A percentile compares a stretch with the other conserved stretches of the same genome.
These are phyloP conservation scores for Acleris holmiana DNA, from an alignment of 2,888 invertebrate genomes.

Conservation along the genomic window DNA sequence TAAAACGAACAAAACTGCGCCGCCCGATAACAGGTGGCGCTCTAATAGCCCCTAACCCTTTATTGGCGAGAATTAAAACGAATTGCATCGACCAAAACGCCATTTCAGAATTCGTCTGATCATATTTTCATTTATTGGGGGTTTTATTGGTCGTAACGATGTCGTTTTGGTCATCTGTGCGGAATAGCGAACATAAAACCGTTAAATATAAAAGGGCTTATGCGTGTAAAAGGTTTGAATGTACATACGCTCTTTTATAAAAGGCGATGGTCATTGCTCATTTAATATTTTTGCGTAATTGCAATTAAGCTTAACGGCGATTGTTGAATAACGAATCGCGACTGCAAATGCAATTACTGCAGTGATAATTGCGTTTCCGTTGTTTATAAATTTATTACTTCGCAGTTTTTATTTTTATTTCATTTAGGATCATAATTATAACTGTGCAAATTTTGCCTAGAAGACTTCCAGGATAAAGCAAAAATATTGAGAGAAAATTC, in stretches of 20 bases:
- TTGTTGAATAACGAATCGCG: conserved; percentile 55
- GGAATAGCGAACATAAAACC: neutral
- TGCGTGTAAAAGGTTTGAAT: conserved; percentile 46
- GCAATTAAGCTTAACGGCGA: conserved; percentile 46
- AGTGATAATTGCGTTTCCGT: conserved; percentile 4
- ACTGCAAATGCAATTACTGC: conserved; percentile 1
- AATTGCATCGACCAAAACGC: conserved; percentile 45
- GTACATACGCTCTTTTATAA: conserved; percentile 57
- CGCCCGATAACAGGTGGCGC: conserved; percentile 65
- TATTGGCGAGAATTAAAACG: conserved; percentile 56
- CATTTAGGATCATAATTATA: no score
- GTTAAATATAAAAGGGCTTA: conserved; percentile 3
- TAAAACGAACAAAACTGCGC: conserved; percentile 55
- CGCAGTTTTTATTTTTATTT: neutral
- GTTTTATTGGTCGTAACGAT: conserved; percentile 49
- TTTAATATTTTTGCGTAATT: conserved; percentile 56
- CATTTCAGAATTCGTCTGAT: conserved; percentile 39
- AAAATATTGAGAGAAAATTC: no score
- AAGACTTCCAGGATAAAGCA: no score
- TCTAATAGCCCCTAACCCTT: conserved; percentile 51
- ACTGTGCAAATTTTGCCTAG: no score
- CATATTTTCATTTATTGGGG: conserved; percentile 66
- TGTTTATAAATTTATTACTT: neutral
- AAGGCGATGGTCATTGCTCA: conserved; percentile 60
- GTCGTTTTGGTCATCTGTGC: conserved; percentile 43